Conservation (phyloP, 2,888 invertebrate species). For the Drosophila siamana region DNA sequence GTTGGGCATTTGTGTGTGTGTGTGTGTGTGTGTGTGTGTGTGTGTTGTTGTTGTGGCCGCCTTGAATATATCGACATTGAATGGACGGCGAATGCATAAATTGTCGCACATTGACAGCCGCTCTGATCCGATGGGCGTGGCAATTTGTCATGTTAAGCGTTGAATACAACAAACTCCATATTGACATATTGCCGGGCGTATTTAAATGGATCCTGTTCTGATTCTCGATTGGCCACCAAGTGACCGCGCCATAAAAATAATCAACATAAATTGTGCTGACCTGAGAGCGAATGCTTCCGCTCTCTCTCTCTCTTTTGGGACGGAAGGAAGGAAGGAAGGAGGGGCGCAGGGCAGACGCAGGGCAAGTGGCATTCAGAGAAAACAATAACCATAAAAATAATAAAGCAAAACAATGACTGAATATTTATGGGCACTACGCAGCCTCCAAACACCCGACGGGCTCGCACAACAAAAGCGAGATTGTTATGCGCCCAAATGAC, state of each 20-base stretch:
- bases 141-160: constrained; percentile 76
- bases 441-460: constrained; percentile 16
- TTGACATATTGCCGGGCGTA: constrained; percentile 72
- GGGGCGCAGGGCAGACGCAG: not conserved
- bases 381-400: constrained; percentile 81
- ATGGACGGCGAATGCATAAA: constrained; percentile 55
- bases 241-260: constrained; percentile 80
- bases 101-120: constrained; percentile 61
- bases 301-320: not conserved
- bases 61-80: constrained; percentile 6
- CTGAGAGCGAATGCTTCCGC: constrained; percentile 2
- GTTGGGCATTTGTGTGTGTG: constrained; percentile 8
- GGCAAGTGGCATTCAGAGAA: constrained; percentile 46
- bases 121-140: constrained; percentile 59
- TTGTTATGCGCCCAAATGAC: constrained; percentile 69
- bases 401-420: constrained; percentile 79
- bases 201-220: constrained; percentile 69
- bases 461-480: constrained; percentile 32
- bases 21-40: constrained; percentile 2
- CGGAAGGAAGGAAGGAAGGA: not conserved
- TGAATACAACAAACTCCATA: constrained; percentile 52
- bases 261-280: constrained; percentile 74
- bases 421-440: constrained; percentile 69
- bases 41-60: no score
- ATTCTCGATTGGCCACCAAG: constrained; percentile 71